Evolutionary conservation across 1,140 invertebrate species (phyloP), one percentile per base, ranked within the genome.

Genomic region (Marisa cornuarietis): DNA sequence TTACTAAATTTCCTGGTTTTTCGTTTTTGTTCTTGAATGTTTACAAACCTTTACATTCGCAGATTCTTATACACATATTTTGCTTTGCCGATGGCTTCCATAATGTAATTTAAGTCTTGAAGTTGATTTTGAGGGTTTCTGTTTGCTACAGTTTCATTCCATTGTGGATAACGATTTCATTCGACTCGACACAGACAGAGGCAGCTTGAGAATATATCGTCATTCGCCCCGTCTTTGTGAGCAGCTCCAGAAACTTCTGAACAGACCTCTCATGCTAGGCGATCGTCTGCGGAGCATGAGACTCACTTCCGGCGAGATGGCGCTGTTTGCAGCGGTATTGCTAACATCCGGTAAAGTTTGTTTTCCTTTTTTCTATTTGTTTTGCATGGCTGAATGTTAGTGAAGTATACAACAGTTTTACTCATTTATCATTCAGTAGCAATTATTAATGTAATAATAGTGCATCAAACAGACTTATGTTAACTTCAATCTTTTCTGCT

Each of bases 261-360:
- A 80, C 58, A 65, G 78, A 51, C 66, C 81, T 10, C 62, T 82
- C 26, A 58, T 66, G 16, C 63, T 82, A 7, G 83, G 69, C 31
- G 83, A 84, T 71, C 78, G 80, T 22, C 54, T 84, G 10, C 69
- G 76, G 75, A 78, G 66, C 54, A 71, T 84, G 62, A 62, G 81
- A 22, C 76, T 84, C 20, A 78, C 75, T 20, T 54, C 61, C 14
- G 79, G 71, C 9, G 83, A 84, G 51, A 76, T 80, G 31, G 81
- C 83, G 14, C 79, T 84, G 4, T 82, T 84, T 62, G 80, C 75
- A 72, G 81, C 80, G 4, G 79, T 81, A 24, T 49, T 84, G n/a
- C 73, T 84, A 11, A 82, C 80, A 58, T 78, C 77, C 68, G 82
- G 82, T 83, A 78, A 71, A 18, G 52, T 54, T 54, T 58, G 11